These are phyloP conservation scores for Limnephilus lunatus DNA, from an alignment of 2,888 invertebrate species.

Conservation along the genomic window DNA sequence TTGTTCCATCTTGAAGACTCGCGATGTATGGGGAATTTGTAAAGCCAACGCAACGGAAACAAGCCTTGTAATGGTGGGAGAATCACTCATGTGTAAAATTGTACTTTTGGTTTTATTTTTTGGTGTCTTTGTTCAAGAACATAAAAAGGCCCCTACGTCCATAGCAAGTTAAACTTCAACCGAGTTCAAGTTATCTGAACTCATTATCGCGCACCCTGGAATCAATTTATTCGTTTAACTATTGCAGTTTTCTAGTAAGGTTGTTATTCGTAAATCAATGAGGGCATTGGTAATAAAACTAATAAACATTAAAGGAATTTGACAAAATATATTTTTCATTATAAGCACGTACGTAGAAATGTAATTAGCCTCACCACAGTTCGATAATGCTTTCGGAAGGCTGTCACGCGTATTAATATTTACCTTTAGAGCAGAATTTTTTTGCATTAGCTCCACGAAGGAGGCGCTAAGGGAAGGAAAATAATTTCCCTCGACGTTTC, in stretches of 20 bases:
- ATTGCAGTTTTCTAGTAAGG: neutral
- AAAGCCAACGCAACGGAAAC: constrained; percentile 41
- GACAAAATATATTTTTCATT: too few species aligned
- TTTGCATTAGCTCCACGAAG: too few species aligned
- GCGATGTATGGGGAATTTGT: neutral
- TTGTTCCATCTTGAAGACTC: constrained; percentile 1
- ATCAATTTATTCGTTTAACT: neutral
- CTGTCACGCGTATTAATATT: too few species aligned
- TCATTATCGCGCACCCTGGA: neutral
- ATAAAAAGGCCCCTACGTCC: neutral
- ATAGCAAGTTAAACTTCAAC: neutral
- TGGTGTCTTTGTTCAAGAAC: neutral
- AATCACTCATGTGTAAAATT: constrained; percentile 61
- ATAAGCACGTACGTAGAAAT: too few species aligned
- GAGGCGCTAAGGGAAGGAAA: too few species aligned
- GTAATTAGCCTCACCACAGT: too few species aligned
- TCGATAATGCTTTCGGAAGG: too few species aligned
- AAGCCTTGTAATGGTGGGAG: constrained; percentile 59
- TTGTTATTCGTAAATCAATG: too few species aligned
- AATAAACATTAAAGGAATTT: too few species aligned
- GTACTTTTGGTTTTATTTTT: constrained; percentile 50
- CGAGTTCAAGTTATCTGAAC: neutral
- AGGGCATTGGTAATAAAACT: too few species aligned
- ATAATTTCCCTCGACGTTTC: too few species aligned
- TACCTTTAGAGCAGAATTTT: too few species aligned